Percentiles rank a stretch among this genome's conserved stretches.
Evolutionary conservation across 2,888 invertebrate genomes (phyloP).

Genomic region (Ophion obscuratus): DNA sequence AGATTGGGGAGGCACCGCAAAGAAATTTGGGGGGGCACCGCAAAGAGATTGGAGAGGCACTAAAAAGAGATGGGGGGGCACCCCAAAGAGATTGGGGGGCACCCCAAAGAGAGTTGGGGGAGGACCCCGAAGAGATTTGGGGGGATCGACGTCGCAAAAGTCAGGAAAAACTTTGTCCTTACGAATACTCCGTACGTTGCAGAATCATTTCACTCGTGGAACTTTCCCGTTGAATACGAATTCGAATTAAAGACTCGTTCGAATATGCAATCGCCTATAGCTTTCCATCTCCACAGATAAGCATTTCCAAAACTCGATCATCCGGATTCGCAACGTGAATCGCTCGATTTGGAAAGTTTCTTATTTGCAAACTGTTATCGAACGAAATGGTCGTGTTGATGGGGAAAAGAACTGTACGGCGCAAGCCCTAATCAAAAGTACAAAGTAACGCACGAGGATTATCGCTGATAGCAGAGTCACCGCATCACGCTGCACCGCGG

Average conservation of each 20-base stretch:
- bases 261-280: neutral
- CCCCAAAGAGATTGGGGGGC: no score
- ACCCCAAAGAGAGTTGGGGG: no score
- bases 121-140: no score
- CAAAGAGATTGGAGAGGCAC: no score
- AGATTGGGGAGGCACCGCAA: no score
- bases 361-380: neutral
- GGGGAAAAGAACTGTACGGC: no score
- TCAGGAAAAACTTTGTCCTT: neutral
- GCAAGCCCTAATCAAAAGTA: neutral
- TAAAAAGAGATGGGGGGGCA: no score
- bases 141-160: neutral
- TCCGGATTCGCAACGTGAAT: neutral
- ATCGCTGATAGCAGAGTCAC: neutral
- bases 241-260: slow-evolving; percentile 3
- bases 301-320: neutral
- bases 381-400: no score
- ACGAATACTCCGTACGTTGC: neutral
- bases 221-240: neutral
- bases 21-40: no score
- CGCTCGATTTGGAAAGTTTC: neutral
- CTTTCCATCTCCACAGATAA: neutral
- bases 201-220: neutral
- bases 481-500: slow-evolving; percentile 11
- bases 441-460: neutral